Percentiles rank a stretch among this genome's conserved stretches.
Conservation (phyloP, 2,797 vertebrate species). For the Cynopterus sphinx region DNA sequence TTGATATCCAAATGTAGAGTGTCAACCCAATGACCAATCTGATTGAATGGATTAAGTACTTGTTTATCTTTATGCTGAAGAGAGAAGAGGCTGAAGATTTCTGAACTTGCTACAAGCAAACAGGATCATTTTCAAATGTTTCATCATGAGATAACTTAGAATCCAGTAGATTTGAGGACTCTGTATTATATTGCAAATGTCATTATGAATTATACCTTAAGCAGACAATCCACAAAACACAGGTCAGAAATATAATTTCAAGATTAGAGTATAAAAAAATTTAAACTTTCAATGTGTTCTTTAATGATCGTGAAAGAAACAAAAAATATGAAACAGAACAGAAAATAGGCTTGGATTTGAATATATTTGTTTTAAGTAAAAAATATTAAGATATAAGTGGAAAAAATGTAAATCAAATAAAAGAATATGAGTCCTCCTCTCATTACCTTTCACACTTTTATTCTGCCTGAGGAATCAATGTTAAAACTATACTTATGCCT, state of each 20-base stretch:
- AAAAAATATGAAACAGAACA: neutral
- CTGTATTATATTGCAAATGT: slow-evolving; percentile 11
- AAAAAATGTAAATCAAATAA: neutral
- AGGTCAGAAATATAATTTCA: neutral
- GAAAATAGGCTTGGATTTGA: neutral
- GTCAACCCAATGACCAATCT: neutral
- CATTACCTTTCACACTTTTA: neutral
- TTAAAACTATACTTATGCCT: neutral
- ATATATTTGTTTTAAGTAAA: neutral
- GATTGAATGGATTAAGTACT: neutral
- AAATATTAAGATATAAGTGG: neutral
- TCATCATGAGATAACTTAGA: neutral
- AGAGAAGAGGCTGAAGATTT: neutral
- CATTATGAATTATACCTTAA: slow-evolving; percentile 28
- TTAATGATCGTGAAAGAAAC: neutral
- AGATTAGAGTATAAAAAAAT: neutral
- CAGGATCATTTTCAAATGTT: neutral
- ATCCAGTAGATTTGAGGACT: neutral
- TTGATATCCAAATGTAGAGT: neutral
- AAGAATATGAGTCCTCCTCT: neutral
- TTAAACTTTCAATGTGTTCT: neutral
- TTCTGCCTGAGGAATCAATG: neutral
- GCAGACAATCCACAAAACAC: neutral
- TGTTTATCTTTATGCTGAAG: neutral
- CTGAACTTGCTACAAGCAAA: slow-evolving; percentile 14